Base-by-base conservation (phyloP, 2,797 vertebrate genomes). In the Ambastaia sidthimunki region DNA sequence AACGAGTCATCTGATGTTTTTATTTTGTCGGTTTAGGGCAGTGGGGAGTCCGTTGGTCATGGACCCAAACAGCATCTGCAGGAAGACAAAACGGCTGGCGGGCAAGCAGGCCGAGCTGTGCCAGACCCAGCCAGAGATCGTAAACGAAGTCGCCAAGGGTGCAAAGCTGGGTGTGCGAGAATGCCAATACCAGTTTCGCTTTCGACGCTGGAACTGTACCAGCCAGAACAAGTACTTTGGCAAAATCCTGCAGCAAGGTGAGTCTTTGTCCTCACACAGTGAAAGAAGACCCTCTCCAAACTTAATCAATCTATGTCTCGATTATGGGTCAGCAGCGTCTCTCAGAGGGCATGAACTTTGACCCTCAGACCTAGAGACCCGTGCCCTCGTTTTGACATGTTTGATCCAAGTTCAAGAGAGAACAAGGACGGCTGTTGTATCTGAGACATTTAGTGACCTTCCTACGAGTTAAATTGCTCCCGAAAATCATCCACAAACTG, bases 181-280 rank as follows among this genome's bases (percentile, higher is more conserved):
- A 85, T 99, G 98, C 88, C 97, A 98, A 90, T 96, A 96, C 92
- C 98, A 99, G 91, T 99, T 99, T 91, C 94, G 97, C 76, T 98
- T 96, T 87, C 95, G 98, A 28, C 94, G 97, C 70, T 99, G 98
- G 98, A 99, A 99, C 92, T 99, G 98, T 89, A 98, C 97, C 86
- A 98, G 97, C 90, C 98, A 99, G 93, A 98, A 96, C 93, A 99
- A 98, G 88, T 97, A 97, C 91, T 98, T 99, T 71, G 96, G 97
- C 86, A 97, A 96, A 92, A 95, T 99, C 90, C 91, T 99, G 80
- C 98, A 99, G 88, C 98, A 99, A 94, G 98, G 98, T 99, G 89
- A 95, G 93, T 80, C 18, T 60, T 21, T 86, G 41, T 78, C 50
- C 48, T 67, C 16, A 71, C 6, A 7, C 0, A 69, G 63, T 31